Evolutionary conservation across 2,888 invertebrate genomes (phyloP), one percentile per base, ranked within the genome.

Genomic region (Neoitamus cyanurus): DNA sequence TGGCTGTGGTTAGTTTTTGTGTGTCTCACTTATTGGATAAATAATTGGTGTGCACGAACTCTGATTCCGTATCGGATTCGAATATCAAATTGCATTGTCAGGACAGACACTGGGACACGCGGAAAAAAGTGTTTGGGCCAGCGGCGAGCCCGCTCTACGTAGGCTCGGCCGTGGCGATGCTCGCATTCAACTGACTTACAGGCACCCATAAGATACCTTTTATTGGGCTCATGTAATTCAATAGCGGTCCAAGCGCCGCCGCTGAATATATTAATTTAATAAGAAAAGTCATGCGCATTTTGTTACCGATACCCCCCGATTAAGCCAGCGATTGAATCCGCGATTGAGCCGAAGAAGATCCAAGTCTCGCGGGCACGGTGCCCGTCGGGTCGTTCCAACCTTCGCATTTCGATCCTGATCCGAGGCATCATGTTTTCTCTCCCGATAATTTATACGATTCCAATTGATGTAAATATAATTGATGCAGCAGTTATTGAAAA

Each of bases 21-120:
- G 72, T 42, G 46, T 31, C 87, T 87, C 86, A 87, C 87, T 87
- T 87, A 88, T 88, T 87, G 87, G 87, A 87, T 88, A 88, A 87
- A 88, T 88, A 88, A 88, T 88, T 88, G 88, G 88, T 88, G 88
- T 87, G 86, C 88, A 87, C 87, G 87, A 88, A 88, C 87, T 88
- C 86, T 86, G 88, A 87, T 87, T 87, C 86, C 86, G 86, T 88
- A 88, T 88, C 88, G 86, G 86, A 87, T 87, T 87, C 87, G 88
- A 88, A 87, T 88, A 88, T 88, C 88, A 88, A 88, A 88, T 88
- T 88, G 87, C 88, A 83, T 83, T 83, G 83, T 83, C 83, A 75
- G 82, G 37, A 82, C 25, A 82, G 48, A 69, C 82, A 69, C 82
- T 82, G 82, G 69, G 82, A 82, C 82, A 82, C 69, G 37, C 25